Percentiles rank a stretch among this genome's conserved stretches.
Evolutionary conservation across 1,140 invertebrate species (phyloP).

Genomic region (Anagrus nilaparvatae): DNA sequence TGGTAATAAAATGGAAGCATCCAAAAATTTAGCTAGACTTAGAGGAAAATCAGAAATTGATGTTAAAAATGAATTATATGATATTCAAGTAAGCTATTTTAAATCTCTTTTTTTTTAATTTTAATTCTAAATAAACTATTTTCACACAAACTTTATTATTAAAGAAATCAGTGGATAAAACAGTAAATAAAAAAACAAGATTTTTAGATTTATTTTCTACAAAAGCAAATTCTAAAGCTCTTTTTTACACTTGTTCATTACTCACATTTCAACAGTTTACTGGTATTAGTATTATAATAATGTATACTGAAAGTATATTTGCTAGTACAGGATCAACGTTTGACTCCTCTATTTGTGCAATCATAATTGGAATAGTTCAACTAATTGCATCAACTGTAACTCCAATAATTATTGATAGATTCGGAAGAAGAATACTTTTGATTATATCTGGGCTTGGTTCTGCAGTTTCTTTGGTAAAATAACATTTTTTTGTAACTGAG

Average conservation of each 20-base stretch:
- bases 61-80: constrained; percentile 51
- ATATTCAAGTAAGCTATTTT: constrained; percentile 44
- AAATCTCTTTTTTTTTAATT: too few relatives aligned
- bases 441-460: constrained; percentile 60
- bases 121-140: not conserved
- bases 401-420: constrained; percentile 61
- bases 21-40: constrained; percentile 53
- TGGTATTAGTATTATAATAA: constrained; percentile 75
- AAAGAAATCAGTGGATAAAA: constrained; percentile 44
- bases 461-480: too few relatives aligned
- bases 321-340: constrained; percentile 49
- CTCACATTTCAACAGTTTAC: constrained; percentile 69
- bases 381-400: constrained; percentile 56
- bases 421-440: constrained; percentile 62
- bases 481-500: too few relatives aligned
- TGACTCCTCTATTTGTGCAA: constrained; percentile 53
- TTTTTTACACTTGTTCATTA: constrained; percentile 60
- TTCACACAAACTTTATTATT: too few relatives aligned
- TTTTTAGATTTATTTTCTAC: constrained; percentile 49
- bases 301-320: constrained; percentile 69
- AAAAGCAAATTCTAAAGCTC: constrained; percentile 48
- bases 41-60: constrained; percentile 47
- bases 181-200: constrained; percentile 42
- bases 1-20: constrained; percentile 49
- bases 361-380: constrained; percentile 68